These are phyloP conservation scores for Periparus ater DNA, from an alignment of 2,797 vertebrate genomes.

Conservation along the genomic window DNA sequence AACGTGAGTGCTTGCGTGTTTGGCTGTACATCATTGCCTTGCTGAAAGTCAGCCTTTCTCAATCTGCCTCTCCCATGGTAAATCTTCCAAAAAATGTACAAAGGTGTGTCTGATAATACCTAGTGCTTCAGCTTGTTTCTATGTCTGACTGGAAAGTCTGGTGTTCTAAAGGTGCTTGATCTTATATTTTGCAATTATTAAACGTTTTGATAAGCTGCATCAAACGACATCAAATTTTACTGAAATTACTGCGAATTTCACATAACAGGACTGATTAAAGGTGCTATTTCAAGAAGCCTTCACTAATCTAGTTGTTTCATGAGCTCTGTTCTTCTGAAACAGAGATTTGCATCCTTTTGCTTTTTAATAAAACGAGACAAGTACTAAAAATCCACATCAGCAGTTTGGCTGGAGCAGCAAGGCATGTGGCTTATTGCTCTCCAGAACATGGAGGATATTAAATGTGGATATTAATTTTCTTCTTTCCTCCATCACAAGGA, in stretches of 20 bases:
- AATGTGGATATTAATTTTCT: conserved; percentile 37
- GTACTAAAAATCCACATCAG: conserved; percentile 24
- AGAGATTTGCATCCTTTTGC: background rate
- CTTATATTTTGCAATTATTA: background rate
- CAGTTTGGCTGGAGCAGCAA: background rate
- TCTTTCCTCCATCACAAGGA: background rate
- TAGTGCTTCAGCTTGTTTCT: background rate
- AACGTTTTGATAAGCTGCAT: background rate
- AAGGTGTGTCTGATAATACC: background rate
- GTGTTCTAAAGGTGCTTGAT: background rate
- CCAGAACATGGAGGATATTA: conserved; percentile 5
- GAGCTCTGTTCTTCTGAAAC: background rate
- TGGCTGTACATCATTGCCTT: background rate
- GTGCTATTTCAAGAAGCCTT: background rate
- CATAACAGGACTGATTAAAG: conserved; percentile 2
- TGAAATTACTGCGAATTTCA: background rate
- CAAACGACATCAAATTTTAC: background rate
- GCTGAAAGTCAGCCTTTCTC: background rate
- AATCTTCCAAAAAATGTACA: background rate
- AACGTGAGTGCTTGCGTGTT: accelerated
- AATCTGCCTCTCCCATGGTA: background rate
- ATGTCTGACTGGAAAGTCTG: background rate
- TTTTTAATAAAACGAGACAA: conserved; percentile 1
- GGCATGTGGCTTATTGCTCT: conserved; percentile 1
- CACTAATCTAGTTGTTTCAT: background rate